Evolutionary conservation across 2,888 invertebrate species (phyloP).

Genomic region (Chrysomela aeneicollis): DNA sequence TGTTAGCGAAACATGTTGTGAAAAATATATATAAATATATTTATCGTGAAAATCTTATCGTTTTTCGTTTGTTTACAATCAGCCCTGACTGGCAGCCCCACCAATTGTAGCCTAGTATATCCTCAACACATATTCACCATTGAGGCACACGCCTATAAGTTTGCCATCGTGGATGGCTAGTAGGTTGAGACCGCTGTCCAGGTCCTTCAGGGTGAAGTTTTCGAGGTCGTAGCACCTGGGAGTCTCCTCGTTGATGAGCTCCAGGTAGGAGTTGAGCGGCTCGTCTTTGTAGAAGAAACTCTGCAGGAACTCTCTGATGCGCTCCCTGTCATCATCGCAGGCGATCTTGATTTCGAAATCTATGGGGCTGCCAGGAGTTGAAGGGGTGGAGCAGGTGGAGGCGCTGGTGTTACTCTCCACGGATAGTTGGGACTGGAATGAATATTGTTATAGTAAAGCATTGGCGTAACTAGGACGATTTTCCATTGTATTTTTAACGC

Average conservation of each 20-base stretch:
- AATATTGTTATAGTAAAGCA: slow-evolving; percentile 7
- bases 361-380: slow-evolving; percentile 52
- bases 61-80: no score
- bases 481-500: no score
- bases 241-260: slow-evolving; percentile 68
- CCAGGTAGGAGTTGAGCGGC: slow-evolving; percentile 71
- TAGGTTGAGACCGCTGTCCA: slow-evolving; percentile 68
- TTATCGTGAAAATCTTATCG: no score
- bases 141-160: slow-evolving; percentile 61
- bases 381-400: slow-evolving; percentile 52
- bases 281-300: slow-evolving; percentile 78
- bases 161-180: slow-evolving; percentile 69
- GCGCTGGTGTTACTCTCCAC: slow-evolving; percentile 49
- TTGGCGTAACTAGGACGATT: no score
- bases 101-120: no score
- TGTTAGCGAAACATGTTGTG: no score
- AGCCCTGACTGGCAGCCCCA: no score
- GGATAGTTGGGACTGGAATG: slow-evolving; percentile 41
- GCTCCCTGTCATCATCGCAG: slow-evolving; percentile 60
- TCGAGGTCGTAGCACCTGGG: slow-evolving; percentile 71
- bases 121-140: slow-evolving; percentile 38
- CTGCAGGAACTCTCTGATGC: slow-evolving; percentile 58
- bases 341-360: slow-evolving; percentile 61
- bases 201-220: slow-evolving; percentile 66
- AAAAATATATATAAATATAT: no score